Percentiles rank a stretch among this genome's conserved stretches.
These are phyloP conservation scores for Mesorhabditis belari DNA, from an alignment of 2,888 invertebrate species.

Conservation along the genomic window DNA sequence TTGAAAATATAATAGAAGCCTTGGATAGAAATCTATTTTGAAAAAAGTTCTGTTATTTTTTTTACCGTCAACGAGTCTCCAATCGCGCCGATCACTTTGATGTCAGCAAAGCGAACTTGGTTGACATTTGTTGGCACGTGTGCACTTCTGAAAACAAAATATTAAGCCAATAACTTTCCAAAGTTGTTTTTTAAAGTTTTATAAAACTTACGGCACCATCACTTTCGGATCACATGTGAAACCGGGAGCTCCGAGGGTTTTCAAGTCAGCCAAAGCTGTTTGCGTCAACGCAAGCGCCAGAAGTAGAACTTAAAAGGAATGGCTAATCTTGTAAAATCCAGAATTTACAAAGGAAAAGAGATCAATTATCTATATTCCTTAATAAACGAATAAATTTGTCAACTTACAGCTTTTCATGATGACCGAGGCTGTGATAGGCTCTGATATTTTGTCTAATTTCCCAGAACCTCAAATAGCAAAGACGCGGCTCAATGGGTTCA, in stretches of 20 bases:
- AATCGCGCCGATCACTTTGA: constrained; percentile 33
- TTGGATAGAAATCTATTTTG: background rate
- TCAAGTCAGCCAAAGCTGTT: constrained; percentile 1
- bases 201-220: constrained; percentile 21
- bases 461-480: no score
- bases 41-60: background rate
- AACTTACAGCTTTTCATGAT: no score
- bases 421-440: no score
- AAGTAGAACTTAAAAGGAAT: background rate
- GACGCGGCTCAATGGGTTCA: no score
- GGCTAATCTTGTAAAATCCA: no score
- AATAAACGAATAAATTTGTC: no score
- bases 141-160: constrained; percentile 15
- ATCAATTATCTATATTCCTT: no score
- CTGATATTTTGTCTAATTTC: no score
- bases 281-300: background rate
- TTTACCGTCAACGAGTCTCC: constrained; percentile 37
- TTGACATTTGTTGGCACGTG: constrained; percentile 54
- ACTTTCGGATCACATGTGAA: constrained; percentile 25
- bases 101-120: constrained; percentile 30
- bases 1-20: background rate
- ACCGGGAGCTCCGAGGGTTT: constrained; percentile 26
- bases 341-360: no score
- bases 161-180: background rate
- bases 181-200: constrained; percentile 10